Conservation (phyloP, 1,140 invertebrate species). For the Berghia stephanieae region DNA sequence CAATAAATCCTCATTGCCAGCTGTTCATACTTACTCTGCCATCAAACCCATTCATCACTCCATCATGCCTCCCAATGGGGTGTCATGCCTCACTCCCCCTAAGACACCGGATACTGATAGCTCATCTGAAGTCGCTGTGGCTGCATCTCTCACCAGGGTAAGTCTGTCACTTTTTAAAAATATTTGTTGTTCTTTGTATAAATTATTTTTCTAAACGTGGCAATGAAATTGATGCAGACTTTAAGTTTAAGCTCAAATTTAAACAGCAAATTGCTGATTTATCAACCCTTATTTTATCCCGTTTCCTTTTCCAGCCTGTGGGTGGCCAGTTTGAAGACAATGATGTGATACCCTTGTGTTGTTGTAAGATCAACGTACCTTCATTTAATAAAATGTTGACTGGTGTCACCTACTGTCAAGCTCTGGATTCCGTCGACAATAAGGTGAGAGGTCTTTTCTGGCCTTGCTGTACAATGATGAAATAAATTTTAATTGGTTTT, state of each 20-base stretch:
- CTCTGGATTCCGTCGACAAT: slow-evolving; percentile 82
- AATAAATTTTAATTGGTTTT: too few relatives aligned
- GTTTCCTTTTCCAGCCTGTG: slow-evolving; percentile 37
- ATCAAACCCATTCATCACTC: background rate
- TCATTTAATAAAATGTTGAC: slow-evolving; percentile 55
- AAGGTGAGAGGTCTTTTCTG: slow-evolving; percentile 63
- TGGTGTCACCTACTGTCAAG: slow-evolving; percentile 71
- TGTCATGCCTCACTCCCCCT: slow-evolving; percentile 28
- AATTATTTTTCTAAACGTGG: too few relatives aligned
- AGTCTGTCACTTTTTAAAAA: background rate
- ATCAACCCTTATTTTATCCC: background rate
- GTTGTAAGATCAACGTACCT: slow-evolving; percentile 62
- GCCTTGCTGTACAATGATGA: too few relatives aligned
- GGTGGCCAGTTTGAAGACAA: slow-evolving; percentile 40
- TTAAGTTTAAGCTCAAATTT: background rate
- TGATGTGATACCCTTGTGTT: slow-evolving; percentile 60
- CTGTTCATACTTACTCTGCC: too few relatives aligned
- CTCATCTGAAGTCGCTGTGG: slow-evolving; percentile 22
- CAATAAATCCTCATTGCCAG: too few relatives aligned
- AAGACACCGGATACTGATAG: slow-evolving; percentile 20
- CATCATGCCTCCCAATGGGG: slow-evolving; percentile 26
- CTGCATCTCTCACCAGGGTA: slow-evolving; percentile 20
- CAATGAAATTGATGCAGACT: too few relatives aligned
- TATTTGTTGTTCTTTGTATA: background rate
- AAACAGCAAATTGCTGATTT: background rate